These are phyloP conservation scores for Chloropsis cyanopogon DNA, from an alignment of 2,113 vertebrate species.

Conservation along the genomic window DNA sequence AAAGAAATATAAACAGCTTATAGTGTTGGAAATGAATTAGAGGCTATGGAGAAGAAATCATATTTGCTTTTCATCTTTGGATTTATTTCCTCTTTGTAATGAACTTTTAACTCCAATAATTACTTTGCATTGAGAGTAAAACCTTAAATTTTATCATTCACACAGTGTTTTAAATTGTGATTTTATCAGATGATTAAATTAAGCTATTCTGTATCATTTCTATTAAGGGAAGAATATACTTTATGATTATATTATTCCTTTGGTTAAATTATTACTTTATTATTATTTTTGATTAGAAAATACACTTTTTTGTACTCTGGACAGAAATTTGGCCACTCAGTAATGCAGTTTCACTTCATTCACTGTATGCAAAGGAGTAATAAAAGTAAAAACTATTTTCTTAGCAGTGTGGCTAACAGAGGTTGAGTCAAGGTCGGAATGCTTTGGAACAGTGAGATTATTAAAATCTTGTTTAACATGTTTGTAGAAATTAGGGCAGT, in stretches of 20 bases:
- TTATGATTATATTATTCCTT: neutral
- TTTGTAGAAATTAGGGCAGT: neutral
- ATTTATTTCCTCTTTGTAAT: constrained; percentile 40
- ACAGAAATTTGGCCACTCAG: neutral
- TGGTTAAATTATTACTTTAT: no score
- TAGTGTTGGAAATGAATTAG: constrained; percentile 23
- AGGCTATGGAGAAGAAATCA: neutral
- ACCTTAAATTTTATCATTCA: constrained; percentile 54
- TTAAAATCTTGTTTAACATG: neutral
- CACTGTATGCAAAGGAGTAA: neutral
- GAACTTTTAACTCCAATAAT: constrained; percentile 50
- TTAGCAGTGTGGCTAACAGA: neutral
- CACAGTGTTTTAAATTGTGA: constrained; percentile 46
- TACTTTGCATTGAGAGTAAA: constrained; percentile 58
- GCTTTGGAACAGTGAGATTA: neutral
- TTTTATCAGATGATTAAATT: constrained; percentile 42
- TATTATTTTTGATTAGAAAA: neutral
- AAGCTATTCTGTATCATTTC: constrained; percentile 47
- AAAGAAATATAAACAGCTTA: constrained; percentile 1
- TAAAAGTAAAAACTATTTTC: neutral
- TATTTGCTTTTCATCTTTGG: neutral
- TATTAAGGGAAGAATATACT: constrained; percentile 25
- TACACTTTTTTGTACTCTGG: neutral
- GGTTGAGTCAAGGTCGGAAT: neutral
- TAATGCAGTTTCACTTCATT: neutral